phyloP scores from a whole-genome alignment of 2,113 vertebrate genomes.

The Prionailurus viverrinus region DNA sequence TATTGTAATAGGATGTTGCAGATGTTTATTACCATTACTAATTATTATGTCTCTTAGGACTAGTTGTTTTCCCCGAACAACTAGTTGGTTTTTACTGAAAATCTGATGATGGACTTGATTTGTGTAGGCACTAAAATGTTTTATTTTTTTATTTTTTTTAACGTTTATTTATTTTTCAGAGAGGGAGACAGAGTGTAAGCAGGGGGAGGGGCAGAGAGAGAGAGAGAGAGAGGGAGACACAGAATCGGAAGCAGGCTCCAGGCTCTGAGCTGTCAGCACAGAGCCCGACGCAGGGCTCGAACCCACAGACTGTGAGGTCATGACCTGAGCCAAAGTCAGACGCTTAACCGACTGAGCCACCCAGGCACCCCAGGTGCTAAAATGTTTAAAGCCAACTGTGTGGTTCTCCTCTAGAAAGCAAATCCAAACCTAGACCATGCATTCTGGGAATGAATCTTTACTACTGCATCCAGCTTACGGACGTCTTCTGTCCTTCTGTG shows the following conservation, averaged over 20 bases:
- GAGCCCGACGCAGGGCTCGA: too few species aligned
- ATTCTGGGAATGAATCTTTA: slow-evolving; percentile 14
- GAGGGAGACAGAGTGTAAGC: too few species aligned
- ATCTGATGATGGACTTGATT: not conserved
- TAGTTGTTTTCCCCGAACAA: not conserved
- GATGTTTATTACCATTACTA: not conserved
- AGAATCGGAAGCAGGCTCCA: too few species aligned
- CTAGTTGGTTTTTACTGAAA: slow-evolving; percentile 22
- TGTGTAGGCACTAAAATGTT: not conserved
- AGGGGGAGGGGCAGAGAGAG: too few species aligned
- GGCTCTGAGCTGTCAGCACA: too few species aligned
- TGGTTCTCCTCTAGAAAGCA: not conserved
- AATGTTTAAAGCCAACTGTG: slow-evolving; percentile 20
- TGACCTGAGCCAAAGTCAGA: too few species aligned
- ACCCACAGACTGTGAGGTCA: too few species aligned
- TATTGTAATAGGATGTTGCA: not conserved
- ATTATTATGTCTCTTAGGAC: not conserved
- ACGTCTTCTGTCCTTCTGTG: not conserved
- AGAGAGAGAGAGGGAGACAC: too few species aligned
- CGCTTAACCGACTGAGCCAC: too few species aligned
- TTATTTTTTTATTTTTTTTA: not conserved
- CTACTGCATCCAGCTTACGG: not conserved
- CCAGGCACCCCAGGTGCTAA: not conserved
- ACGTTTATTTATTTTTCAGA: too few species aligned
- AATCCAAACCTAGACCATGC: not conserved